Evolutionary conservation across 1,140 invertebrate genomes (phyloP).

Genomic region (Pseudomyrmex dendroicus): DNA sequence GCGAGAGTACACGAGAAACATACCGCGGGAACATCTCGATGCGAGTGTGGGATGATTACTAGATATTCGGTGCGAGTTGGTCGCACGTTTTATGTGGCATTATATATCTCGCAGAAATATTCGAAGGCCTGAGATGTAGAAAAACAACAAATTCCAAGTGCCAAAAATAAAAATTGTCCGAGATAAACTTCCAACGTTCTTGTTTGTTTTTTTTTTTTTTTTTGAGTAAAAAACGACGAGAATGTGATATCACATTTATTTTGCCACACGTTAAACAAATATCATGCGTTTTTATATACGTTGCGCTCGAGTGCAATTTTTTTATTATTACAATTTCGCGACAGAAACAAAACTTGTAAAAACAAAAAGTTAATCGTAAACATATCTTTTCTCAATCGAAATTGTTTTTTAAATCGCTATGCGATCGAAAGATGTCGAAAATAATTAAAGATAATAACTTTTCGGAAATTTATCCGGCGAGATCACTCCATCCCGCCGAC

Average conservation of each 20-base stretch:
- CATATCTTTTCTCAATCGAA: background rate
- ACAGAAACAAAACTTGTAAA: too few species aligned
- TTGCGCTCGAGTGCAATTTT: too few species aligned
- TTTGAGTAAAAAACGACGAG: background rate
- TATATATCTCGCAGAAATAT: background rate
- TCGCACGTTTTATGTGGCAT: background rate
- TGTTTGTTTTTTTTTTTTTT: too few species aligned
- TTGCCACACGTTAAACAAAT: too few species aligned
- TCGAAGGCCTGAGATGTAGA: background rate
- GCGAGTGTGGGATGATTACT: constrained; percentile 24
- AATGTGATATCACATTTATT: background rate
- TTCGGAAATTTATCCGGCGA: constrained; percentile 9
- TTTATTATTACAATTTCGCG: too few species aligned
- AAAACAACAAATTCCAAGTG: background rate
- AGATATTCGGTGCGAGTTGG: constrained; percentile 11
- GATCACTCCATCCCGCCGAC: constrained; percentile 3
- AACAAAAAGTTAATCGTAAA: too few species aligned
- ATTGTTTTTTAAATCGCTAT: background rate
- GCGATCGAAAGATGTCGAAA: background rate
- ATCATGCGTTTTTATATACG: too few species aligned
- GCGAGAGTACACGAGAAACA: constrained; percentile 42
- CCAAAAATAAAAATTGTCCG: background rate
- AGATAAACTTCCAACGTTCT: too few species aligned
- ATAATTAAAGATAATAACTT: background rate
- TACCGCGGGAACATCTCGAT: constrained; percentile 31